phyloP scores from a whole-genome alignment of 2,113 vertebrate genomes.

The Eubucco bourcierii region DNA sequence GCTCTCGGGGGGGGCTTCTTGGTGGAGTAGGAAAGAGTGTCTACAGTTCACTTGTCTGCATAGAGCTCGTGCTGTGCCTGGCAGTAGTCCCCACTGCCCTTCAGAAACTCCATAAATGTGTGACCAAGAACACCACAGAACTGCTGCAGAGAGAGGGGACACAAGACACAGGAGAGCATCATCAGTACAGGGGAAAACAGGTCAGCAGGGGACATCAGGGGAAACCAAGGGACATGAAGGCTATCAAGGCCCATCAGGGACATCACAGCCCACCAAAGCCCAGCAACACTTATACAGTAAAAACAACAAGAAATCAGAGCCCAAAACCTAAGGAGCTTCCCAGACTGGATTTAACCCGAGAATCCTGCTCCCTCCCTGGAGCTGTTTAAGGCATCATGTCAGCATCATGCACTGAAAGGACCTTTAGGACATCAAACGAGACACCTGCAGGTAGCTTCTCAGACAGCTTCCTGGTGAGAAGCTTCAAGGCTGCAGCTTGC shows the following conservation, averaged over 20 bases:
- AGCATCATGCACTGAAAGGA: background rate
- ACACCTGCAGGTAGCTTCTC: background rate
- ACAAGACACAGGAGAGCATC: background rate
- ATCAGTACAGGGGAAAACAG: background rate
- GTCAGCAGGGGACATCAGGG: background rate
- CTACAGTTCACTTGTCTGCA: slow-evolving; percentile 99
- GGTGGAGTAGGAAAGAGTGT: slow-evolving; percentile 87
- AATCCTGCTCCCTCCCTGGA: too few relatives aligned
- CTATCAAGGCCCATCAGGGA: too few relatives aligned
- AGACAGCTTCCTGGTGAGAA: background rate
- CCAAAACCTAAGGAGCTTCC: background rate
- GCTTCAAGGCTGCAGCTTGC: background rate
- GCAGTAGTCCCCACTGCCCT: slow-evolving; percentile 99
- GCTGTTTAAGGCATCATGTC: too few relatives aligned
- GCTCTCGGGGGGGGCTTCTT: slow-evolving; percentile 86
- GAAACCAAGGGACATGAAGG: too few relatives aligned
- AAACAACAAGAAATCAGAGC: background rate
- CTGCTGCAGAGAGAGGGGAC: slow-evolving; percentile 83
- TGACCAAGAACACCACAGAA: slow-evolving; percentile 99
- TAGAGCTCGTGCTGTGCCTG: slow-evolving; percentile 99
- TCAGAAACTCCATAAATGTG: slow-evolving; percentile 99
- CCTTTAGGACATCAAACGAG: background rate
- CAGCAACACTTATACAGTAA: background rate
- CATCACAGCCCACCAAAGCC: too few relatives aligned
- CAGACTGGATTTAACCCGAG: background rate